A percentile compares a stretch with the other conserved stretches of the same genome.
Evolutionary conservation across 2,888 invertebrate species (phyloP).

Genomic region (Cryptocephalus moraei): DNA sequence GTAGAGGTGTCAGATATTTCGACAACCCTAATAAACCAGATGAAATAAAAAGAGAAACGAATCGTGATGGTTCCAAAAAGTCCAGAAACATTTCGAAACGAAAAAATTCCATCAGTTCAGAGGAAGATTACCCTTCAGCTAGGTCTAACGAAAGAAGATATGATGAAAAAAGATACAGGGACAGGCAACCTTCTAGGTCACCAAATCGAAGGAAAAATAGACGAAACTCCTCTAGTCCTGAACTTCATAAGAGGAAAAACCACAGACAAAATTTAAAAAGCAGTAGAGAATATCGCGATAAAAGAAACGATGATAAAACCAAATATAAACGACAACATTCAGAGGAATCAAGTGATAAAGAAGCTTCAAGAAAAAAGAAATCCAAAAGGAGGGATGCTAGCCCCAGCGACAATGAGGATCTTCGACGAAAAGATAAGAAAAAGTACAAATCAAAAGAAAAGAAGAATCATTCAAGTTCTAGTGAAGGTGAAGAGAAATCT

Average conservation of each 20-base stretch:
- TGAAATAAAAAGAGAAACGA: conserved; percentile 24
- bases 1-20: conserved; percentile 60
- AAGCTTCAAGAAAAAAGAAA: conserved; percentile 3
- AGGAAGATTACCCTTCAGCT: conserved; percentile 23
- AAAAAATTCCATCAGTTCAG: conserved; percentile 20
- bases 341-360: no score
- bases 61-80: conserved; percentile 15
- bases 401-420: conserved; percentile 20
- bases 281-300: not conserved
- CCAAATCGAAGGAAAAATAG: not conserved
- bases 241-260: conserved; percentile 1
- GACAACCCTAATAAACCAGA: conserved; percentile 19
- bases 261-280: not conserved
- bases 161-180: no score
- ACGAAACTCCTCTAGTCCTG: not conserved
- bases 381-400: conserved; percentile 5
- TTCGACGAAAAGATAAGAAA: conserved; percentile 8
- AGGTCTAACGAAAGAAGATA: no score
- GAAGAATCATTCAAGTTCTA: conserved; percentile 12
- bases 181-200: not conserved
- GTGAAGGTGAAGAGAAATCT: conserved; percentile 4
- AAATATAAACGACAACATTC: not conserved
- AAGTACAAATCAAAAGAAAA: conserved; percentile 14
- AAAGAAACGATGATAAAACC: conserved; percentile 1
- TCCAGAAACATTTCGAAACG: no score